Evolutionary conservation across 2,797 vertebrate genomes (phyloP), one percentile per base, ranked within the genome.

Genomic region (Erpetoichthys calabaricus): DNA sequence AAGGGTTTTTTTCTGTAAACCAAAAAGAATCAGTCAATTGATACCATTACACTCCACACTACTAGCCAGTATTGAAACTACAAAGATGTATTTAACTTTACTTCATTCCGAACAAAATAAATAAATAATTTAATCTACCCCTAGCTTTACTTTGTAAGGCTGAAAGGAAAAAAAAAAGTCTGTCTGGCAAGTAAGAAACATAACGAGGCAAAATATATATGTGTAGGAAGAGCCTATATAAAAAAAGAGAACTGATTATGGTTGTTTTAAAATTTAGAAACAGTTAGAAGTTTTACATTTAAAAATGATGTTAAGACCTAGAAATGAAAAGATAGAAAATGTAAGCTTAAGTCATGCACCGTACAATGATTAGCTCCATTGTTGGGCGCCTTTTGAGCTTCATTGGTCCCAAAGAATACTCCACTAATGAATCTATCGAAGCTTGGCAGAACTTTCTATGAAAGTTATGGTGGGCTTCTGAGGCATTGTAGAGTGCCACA

Each of bases 391-490:
- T 76, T 86, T 88, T 86, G 79, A 88, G 88, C 83, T 90, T 89
- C 77, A 61, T 79, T 91, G 82, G 75, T 76, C 78, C 78, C 86
- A 87, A 84, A 92, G 82, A 92, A 90, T 90, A 85, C 79, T 59
- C 53, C 76, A 78, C 77, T 91, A 89, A 92, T 91, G 82, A 91
- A 84, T 81, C 80, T 87, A 82, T 80, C 88, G 85, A 89, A 86
- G 81, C 84, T 85, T 88, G 78, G 77, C 78, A 80, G 81, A 87
- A 90, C 80, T 90, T 88, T 84, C 84, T 87, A 75, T 79, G 74
- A 76, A 88, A 86, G 84, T 87, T 89, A 82, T 80, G 73, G 72
- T 85, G 76, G 78, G 88, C 83, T 69, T 79, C 73, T 79, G 67
- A 80, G 78, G 79, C 52, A 49, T 69, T 67, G 70, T 73, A 79